Base-by-base conservation (phyloP, 1,140 invertebrate genomes). In the Panagrolaimus sp. region DNA sequence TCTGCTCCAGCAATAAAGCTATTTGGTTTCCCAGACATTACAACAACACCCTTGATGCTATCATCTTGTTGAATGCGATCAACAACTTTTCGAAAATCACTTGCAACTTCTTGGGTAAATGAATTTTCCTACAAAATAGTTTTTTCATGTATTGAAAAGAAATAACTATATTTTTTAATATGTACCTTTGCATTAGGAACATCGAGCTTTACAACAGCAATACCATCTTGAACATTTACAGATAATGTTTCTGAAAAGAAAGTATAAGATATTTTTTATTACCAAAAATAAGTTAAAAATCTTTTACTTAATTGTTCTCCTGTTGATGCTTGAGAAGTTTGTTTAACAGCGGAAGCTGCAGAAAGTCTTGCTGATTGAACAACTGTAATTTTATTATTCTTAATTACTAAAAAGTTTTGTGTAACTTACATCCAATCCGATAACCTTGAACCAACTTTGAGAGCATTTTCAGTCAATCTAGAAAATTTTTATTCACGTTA, bases 1-100 rank as follows among this genome's bases (percentile, higher is more conserved):
- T 99, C 96, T 52, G 96, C 96, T 10, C 96, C 96, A 74, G 94
- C 96, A 78, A 99, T 94, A 80, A 98, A 98, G 84, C 90, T 92
- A 62, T 89, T 91, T 63, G 91, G 89, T 84, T 99, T 99, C 0
- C 89, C 92, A 38, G 94, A 98, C 71, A 97, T 96, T 0, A 99
- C 78, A 46, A 98, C 94, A 46, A 90, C 90, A 63, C 91, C 90
- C 78, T 89, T 89, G 10, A 97, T 88, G 43, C 86, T 83, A 2
- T 89, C 80, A 64, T 82, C 76, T 17, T 73, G 63, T 66, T 78
- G 71, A 14, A 82, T 66, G 43, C 70, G 55, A 38, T 82, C 73
- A 38, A 82, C 65, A 44, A 73, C 48, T 15, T 67, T 63, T 17
- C 55, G 63, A 28, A 80, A 24, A 45, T 81, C 78, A 0, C 28